These are phyloP conservation scores for Orchesella cincta DNA, from an alignment of 1,140 invertebrate species.

Conservation along the genomic window DNA sequence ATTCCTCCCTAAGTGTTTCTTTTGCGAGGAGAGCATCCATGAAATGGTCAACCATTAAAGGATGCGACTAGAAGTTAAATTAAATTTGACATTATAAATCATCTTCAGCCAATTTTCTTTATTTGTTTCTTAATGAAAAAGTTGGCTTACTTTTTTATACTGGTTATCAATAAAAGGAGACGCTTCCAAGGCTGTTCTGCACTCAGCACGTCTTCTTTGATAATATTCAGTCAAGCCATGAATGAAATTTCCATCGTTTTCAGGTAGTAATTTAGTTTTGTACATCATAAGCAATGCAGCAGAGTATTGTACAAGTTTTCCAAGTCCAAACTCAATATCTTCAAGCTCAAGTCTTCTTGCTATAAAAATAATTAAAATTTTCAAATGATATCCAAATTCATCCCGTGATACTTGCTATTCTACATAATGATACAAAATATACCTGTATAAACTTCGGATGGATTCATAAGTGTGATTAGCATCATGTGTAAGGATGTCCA, in stretches of 20 bases:
- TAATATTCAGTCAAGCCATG: background rate
- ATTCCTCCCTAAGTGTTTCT: constrained; percentile 36
- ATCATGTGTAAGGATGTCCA: constrained; percentile 44
- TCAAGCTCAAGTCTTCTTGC: constrained; percentile 29
- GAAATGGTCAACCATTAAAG: constrained; percentile 47
- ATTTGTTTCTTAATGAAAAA: background rate
- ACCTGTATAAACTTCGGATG: constrained; percentile 44
- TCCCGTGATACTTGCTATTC: no score
- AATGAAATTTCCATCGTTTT: constrained; percentile 10
- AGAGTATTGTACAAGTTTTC: constrained; percentile 49
- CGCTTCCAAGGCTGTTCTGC: constrained; percentile 34
- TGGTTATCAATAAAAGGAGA: constrained; percentile 37
- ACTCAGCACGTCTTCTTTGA: constrained; percentile 21
- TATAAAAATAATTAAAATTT: background rate
- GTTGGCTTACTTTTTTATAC: constrained; percentile 32
- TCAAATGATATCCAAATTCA: background rate
- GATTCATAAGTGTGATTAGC: constrained; percentile 33
- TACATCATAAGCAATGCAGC: constrained; percentile 44
- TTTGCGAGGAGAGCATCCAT: constrained; percentile 39
- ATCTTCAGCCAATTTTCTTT: no score
- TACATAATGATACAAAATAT: background rate
- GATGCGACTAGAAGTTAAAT: constrained; percentile 33
- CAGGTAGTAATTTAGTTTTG: constrained; percentile 44
- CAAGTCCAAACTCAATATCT: constrained; percentile 34
- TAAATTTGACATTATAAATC: background rate